phyloP scores from a whole-genome alignment of 1,140 invertebrate species.

The Limonius californicus region DNA sequence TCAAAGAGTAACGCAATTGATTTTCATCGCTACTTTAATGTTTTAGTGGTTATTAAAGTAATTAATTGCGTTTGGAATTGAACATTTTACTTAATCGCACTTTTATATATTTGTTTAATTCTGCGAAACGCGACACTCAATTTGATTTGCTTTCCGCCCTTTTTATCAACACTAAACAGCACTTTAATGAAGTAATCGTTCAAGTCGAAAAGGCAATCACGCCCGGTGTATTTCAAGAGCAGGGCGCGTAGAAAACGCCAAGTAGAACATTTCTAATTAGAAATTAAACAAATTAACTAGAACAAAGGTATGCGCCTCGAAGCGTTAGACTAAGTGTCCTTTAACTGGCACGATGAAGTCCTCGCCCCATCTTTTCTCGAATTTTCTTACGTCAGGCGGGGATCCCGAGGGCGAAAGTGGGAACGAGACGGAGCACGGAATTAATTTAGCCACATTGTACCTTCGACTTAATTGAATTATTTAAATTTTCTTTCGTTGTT shows the following conservation, averaged over 20 bases:
- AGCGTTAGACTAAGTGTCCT: background rate
- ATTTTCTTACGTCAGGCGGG: background rate
- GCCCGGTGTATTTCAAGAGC: background rate
- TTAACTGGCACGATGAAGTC: constrained; percentile 1
- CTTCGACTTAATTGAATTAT: constrained; percentile 8
- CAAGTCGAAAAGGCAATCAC: background rate
- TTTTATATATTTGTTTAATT: too few relatives aligned
- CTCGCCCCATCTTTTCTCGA: background rate
- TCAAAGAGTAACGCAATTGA: too few relatives aligned
- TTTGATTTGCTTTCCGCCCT: too few relatives aligned
- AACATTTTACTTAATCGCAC: too few relatives aligned
- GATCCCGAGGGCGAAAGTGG: background rate
- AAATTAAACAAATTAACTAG: background rate
- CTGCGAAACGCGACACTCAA: too few relatives aligned
- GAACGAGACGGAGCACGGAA: background rate
- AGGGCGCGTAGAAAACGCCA: background rate
- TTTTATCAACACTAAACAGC: too few relatives aligned
- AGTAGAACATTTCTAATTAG: background rate
- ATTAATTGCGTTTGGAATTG: too few relatives aligned
- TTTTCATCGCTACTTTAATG: too few relatives aligned
- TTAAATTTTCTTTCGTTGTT: constrained; percentile 4
- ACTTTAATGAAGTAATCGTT: background rate
- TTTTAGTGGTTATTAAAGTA: too few relatives aligned
- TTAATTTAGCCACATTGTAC: background rate
- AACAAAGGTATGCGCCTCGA: background rate